phyloP scores from a whole-genome alignment of 1,140 invertebrate genomes.

The Penaeus chinensis region DNA sequence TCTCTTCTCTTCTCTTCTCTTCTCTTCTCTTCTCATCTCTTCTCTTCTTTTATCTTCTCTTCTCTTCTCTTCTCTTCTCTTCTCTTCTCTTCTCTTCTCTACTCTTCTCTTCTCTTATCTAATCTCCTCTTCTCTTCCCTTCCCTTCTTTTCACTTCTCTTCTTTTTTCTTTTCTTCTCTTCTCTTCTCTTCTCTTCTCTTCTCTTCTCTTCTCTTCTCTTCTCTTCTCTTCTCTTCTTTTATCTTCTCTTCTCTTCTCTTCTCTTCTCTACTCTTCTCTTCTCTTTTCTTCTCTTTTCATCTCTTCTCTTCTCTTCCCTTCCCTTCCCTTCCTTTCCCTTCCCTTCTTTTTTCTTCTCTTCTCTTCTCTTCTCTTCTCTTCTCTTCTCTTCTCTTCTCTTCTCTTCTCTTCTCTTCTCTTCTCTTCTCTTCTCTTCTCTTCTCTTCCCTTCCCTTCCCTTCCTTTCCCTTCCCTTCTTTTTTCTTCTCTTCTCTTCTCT shows the following conservation, averaged over 20 bases:
- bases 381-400: neutral
- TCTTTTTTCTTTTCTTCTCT: neutral
- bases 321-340: neutral
- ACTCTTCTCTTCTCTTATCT: neutral
- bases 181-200: neutral
- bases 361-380: too few species aligned
- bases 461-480: too few species aligned
- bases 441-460: neutral
- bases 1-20: neutral
- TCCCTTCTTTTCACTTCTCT: too few species aligned
- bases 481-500: neutral
- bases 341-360: neutral
- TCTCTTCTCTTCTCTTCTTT: too few species aligned
- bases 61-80: neutral
- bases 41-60: neutral
- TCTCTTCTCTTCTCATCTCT: neutral
- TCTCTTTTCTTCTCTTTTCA: neutral
- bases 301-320: neutral
- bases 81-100: neutral
- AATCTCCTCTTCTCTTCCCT: too few species aligned
- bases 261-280: neutral
- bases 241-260: neutral
- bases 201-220: neutral
- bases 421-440: too few species aligned
- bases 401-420: neutral